Evolutionary conservation across 2,888 invertebrate genomes (phyloP).

Genomic region (Rotaria sp.): DNA sequence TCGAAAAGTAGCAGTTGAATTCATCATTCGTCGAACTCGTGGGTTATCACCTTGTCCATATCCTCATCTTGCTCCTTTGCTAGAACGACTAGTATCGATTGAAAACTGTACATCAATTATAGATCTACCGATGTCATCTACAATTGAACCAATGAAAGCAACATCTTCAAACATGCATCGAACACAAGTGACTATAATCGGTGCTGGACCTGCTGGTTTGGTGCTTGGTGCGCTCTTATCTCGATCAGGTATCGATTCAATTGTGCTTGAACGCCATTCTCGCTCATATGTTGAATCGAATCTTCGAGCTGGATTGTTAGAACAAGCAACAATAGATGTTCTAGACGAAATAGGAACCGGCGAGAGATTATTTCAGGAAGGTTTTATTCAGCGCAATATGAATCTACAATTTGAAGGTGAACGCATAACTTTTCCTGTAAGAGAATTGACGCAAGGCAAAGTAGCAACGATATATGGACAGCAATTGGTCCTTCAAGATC

Average conservation of each 20-base stretch:
- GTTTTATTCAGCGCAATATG: background rate
- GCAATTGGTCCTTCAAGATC: background rate
- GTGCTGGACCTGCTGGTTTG: background rate
- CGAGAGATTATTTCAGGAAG: background rate
- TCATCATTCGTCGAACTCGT: too few relatives aligned
- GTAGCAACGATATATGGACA: background rate
- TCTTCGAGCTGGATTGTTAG: background rate
- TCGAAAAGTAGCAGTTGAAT: too few relatives aligned
- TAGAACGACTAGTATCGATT: too few relatives aligned
- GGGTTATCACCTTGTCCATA: too few relatives aligned
- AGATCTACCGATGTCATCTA: too few relatives aligned
- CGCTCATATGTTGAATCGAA: background rate
- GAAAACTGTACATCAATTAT: too few relatives aligned
- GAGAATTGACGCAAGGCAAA: background rate
- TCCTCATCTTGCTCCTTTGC: too few relatives aligned
- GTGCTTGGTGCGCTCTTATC: background rate
- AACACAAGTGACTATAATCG: background rate
- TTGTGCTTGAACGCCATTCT: background rate
- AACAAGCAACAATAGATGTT: background rate
- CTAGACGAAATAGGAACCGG: background rate
- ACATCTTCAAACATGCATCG: too few relatives aligned
- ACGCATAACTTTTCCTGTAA: background rate
- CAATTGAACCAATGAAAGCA: too few relatives aligned
- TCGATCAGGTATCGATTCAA: background rate
- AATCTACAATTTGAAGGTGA: background rate